These are phyloP conservation scores for Heterotis niloticus DNA, from an alignment of 2,113 vertebrate species.

Conservation along the genomic window DNA sequence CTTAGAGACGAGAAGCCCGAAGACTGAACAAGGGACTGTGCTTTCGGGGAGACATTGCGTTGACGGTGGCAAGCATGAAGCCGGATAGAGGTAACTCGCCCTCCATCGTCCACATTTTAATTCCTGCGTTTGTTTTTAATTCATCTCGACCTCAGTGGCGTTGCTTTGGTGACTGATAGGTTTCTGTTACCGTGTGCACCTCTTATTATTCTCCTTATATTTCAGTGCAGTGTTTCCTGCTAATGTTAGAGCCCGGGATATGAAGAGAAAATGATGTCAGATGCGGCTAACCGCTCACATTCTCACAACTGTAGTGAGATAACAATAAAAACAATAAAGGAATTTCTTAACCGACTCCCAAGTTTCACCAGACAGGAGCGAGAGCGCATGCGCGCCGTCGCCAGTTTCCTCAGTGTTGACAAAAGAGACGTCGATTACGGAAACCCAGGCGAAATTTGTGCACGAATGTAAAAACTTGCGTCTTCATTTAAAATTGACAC, in stretches of 20 bases:
- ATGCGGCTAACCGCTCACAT: constrained; percentile 51
- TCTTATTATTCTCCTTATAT: neutral
- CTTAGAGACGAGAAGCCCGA: neutral
- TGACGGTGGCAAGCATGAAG: constrained; percentile 84
- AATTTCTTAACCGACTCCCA: neutral
- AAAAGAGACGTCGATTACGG: too few species aligned
- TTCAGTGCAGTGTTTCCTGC: constrained; percentile 30
- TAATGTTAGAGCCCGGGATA: constrained; percentile 36
- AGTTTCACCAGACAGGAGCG: neutral
- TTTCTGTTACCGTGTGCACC: constrained; percentile 7
- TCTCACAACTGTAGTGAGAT: constrained; percentile 40
- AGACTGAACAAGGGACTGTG: constrained; percentile 22
- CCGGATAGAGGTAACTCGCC: constrained; percentile 83
- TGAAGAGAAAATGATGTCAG: constrained; percentile 51
- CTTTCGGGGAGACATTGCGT: constrained; percentile 38
- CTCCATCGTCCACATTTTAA: neutral
- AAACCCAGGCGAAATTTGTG: too few species aligned
- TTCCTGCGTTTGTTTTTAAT: neutral
- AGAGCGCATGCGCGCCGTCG: neutral
- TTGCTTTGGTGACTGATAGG: neutral
- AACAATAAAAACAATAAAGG: constrained; percentile 43
- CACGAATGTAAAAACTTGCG: too few species aligned
- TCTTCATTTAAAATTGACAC: too few species aligned
- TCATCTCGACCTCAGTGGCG: neutral
- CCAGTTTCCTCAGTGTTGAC: too few species aligned